phyloP scores from a whole-genome alignment of 2,888 invertebrate genomes.

The Oligia latruncula region DNA sequence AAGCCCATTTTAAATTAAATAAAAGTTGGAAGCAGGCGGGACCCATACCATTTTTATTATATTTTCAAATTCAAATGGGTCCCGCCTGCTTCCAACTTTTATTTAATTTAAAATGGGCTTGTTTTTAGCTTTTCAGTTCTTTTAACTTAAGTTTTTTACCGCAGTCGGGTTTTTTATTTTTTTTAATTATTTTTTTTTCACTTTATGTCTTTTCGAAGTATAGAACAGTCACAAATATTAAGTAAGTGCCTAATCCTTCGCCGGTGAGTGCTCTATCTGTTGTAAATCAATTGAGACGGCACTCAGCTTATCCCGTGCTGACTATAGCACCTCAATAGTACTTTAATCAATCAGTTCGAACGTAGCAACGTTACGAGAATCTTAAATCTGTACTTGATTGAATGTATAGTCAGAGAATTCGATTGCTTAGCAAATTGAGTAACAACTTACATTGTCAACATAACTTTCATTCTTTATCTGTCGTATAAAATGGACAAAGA shows the following conservation, averaged over 20 bases:
- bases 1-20: too few relatives aligned
- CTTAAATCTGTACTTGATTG: background rate
- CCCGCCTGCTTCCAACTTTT: too few relatives aligned
- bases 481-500: background rate
- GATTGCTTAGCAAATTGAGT: background rate
- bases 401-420: background rate
- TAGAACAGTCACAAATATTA: background rate
- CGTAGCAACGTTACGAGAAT: conserved; percentile 2
- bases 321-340: background rate
- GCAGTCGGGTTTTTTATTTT: too few relatives aligned
- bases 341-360: background rate
- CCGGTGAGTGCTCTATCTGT: background rate
- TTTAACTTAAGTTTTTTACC: too few relatives aligned
- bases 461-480: background rate
- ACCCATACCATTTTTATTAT: too few relatives aligned
- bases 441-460: background rate
- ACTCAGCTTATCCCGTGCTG: conserved; percentile 1
- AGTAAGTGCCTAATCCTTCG: background rate
- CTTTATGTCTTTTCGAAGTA: too few relatives aligned
- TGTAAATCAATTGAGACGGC: conserved; percentile 14
- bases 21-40: too few relatives aligned
- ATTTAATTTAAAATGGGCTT: too few relatives aligned
- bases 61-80: too few relatives aligned
- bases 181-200: too few relatives aligned
- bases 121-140: too few relatives aligned